Base-by-base conservation (phyloP, 2,888 invertebrate species). In the Caenorhabditis macrosperma region DNA sequence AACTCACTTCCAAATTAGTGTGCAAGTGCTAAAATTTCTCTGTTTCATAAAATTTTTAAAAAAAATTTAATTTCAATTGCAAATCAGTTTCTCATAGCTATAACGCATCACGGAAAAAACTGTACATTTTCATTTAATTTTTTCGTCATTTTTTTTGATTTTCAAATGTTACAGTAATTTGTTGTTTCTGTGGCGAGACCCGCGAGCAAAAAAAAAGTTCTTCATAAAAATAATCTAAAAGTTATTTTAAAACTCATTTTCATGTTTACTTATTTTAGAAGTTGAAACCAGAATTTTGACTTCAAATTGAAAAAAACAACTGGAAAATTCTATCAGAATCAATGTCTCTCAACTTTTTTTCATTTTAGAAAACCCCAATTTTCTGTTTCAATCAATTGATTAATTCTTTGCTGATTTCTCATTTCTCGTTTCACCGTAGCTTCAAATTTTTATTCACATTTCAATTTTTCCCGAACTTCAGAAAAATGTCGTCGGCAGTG, bases 401-500 rank as follows among this genome's bases (percentile, higher is more conserved):
- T n/a, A 46, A 22, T 50, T 33, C 26, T 20, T 30, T 20, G 17
- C n/a, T 44, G n/a, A 5, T 44, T 4, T 17, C 17, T 17, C 3
- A 3, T 17, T 44, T 44, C 20, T 44, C 10, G n/a, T 44, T 2
- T n/a, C 44, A 20, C 3, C 12, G 22, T 22, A 20, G 5, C 15
- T 41, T 41, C 41, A 41, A 41, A n/a, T 41, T 41, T 41, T 50
- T 28, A 22, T 20, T 46, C 22, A 6, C n/a, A n/a, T n/a, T n/a
- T n/a, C n/a, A 46, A 46, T 46, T 46, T 46, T 20, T 46, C n/a
- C 26, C 48, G 12, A 9, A 24, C 17, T 26, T 12, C 26, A 50
- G 26, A 41, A n/a, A n/a, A n/a, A 79, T 79, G 71, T 48, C 75
- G 63, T 82, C 82, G 35, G 82, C 82, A 1, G 71, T 78, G 28